phyloP scores from a whole-genome alignment of 1,140 invertebrate genomes.

The silkworm (Bombyx mori) region DNA sequence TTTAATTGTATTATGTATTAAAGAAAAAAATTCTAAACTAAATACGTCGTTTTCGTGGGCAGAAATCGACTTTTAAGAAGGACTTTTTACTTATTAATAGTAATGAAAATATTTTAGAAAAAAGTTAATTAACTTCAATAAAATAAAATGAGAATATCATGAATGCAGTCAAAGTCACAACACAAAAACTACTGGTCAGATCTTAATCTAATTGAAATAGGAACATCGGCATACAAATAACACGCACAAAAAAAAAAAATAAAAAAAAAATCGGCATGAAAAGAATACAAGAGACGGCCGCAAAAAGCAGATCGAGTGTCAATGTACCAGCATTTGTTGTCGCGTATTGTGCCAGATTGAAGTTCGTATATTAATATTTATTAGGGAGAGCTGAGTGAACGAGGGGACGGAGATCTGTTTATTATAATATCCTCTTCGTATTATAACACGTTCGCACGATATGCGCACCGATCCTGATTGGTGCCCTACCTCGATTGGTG shows the following conservation, averaged over 20 bases:
- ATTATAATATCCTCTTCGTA: constrained; percentile 65
- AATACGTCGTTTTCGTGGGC: too few relatives aligned
- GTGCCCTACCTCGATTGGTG: constrained; percentile 3
- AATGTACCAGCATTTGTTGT: constrained; percentile 58
- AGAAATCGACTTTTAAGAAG: too few relatives aligned
- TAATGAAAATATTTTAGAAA: too few relatives aligned
- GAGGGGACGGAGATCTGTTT: constrained; percentile 49
- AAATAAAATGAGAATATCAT: too few relatives aligned
- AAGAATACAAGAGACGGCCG: constrained; percentile 17
- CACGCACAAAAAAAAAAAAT: neutral
- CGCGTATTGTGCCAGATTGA: constrained; percentile 49
- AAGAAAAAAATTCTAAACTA: too few relatives aligned
- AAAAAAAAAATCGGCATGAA: constrained; percentile 11
- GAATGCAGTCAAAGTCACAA: too few relatives aligned
- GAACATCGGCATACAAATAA: neutral
- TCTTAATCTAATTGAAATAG: too few relatives aligned
- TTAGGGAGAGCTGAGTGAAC: constrained; percentile 45
- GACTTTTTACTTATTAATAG: too few relatives aligned
- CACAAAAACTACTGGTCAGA: too few relatives aligned
- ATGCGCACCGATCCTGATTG: constrained; percentile 37
- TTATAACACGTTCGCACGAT: constrained; percentile 68
- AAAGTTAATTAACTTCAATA: too few relatives aligned
- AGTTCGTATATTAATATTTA: constrained; percentile 68
- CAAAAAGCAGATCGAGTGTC: constrained; percentile 64
- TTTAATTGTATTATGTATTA: too few relatives aligned